phyloP scores from a whole-genome alignment of 2,797 vertebrate species.

The Melanotaenia pygmaea region DNA sequence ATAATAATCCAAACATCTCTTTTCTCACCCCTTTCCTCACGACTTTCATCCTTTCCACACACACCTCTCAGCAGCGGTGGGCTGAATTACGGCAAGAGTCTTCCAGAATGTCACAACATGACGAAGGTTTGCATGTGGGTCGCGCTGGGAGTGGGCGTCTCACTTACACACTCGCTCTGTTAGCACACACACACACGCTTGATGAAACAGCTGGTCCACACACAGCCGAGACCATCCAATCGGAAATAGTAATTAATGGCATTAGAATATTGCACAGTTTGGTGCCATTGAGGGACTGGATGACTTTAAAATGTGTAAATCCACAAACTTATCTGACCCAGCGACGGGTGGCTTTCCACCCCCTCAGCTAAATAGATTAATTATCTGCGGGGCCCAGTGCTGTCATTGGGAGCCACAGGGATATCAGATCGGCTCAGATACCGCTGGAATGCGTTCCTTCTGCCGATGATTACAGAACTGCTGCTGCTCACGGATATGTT shows the following conservation, averaged over 20 bases:
- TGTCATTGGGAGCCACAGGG: slow-evolving; percentile 66
- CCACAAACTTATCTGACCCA: slow-evolving; percentile 80
- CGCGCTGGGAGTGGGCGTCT: slow-evolving; percentile 58
- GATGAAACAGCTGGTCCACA: slow-evolving; percentile 84
- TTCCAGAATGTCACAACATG: slow-evolving; percentile 62
- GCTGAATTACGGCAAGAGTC: slow-evolving; percentile 59
- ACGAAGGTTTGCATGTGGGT: slow-evolving; percentile 58
- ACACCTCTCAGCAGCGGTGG: slow-evolving; percentile 38
- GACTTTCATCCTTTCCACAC: slow-evolving; percentile 25
- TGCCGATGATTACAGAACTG: slow-evolving; percentile 68
- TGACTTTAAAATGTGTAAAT: slow-evolving; percentile 84
- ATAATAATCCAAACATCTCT: too few species aligned
- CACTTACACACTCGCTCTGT: slow-evolving; percentile 29
- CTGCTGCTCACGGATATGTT: slow-evolving; percentile 60
- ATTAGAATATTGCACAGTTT: slow-evolving; percentile 83
- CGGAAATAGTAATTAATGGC: slow-evolving; percentile 85
- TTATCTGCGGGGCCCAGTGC: slow-evolving; percentile 73
- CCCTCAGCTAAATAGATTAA: slow-evolving; percentile 79
- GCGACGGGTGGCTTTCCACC: slow-evolving; percentile 69
- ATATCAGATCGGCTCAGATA: slow-evolving; percentile 72
- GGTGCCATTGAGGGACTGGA: slow-evolving; percentile 80
- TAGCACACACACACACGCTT: slow-evolving; percentile 39
- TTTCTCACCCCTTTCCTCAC: not conserved
- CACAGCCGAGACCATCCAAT: slow-evolving; percentile 83
- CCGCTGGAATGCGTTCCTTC: slow-evolving; percentile 56